Evolutionary conservation across 1,140 invertebrate genomes (phyloP).

Genomic region (Teleogryllus occipitalis): DNA sequence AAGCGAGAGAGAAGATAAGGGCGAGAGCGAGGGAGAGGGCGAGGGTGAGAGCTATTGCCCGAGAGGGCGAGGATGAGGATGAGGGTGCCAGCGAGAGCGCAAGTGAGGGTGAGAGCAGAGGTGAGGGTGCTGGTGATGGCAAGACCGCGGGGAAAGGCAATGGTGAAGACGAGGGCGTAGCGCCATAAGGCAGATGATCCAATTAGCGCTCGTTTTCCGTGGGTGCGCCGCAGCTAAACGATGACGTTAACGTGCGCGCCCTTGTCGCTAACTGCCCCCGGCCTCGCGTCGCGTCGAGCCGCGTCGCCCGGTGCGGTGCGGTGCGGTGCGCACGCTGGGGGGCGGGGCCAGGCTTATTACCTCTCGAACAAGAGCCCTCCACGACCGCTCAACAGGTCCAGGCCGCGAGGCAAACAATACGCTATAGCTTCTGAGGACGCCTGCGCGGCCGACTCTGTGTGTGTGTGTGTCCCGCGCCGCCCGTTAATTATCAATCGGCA

Average conservation of each 20-base stretch:
- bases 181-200: background rate
- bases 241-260: background rate
- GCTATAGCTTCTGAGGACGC: background rate
- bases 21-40: too few relatives aligned
- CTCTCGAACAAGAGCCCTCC: background rate
- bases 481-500: conserved; percentile 4
- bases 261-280: background rate
- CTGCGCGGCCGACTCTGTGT: background rate
- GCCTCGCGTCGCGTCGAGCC: background rate
- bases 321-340: background rate
- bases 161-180: too few relatives aligned
- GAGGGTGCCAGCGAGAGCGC: too few relatives aligned
- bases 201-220: background rate
- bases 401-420: background rate
- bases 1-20: too few relatives aligned
- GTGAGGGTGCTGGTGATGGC: too few relatives aligned
- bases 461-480: background rate
- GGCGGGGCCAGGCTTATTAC: background rate
- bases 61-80: too few relatives aligned
- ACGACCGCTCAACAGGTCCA: background rate
- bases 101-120: too few relatives aligned
- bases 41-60: too few relatives aligned
- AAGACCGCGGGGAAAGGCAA: too few relatives aligned
- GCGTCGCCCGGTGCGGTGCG: too few relatives aligned
- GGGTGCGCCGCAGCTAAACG: background rate